These are phyloP conservation scores for Mastacembelus armatus DNA, from an alignment of 2,797 vertebrate genomes.

Conservation along the genomic window DNA sequence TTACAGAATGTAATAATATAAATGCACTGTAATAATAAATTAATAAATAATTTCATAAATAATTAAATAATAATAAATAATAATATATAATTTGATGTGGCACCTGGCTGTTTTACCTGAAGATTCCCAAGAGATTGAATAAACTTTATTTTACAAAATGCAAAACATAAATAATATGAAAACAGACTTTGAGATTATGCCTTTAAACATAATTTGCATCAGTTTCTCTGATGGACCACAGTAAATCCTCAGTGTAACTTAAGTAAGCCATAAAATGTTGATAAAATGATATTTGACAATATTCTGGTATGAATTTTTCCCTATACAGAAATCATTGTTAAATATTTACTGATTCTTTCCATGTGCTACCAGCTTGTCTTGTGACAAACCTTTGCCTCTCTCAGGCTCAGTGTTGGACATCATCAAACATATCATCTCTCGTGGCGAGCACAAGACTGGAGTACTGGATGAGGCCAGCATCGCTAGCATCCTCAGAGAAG, in stretches of 20 bases:
- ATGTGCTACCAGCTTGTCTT: not conserved
- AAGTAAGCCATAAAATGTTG: not conserved
- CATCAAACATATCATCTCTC: slow-evolving; percentile 94
- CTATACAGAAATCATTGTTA: not conserved
- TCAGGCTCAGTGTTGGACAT: slow-evolving; percentile 95
- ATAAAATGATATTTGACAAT: not conserved
- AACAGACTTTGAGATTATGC: too few species aligned
- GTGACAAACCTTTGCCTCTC: slow-evolving; percentile 35
- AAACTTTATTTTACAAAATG: too few species aligned
- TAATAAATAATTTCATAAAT: too few species aligned
- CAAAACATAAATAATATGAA: too few species aligned
- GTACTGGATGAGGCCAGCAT: slow-evolving; percentile 94
- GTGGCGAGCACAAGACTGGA: slow-evolving; percentile 93
- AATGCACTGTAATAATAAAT: too few species aligned
- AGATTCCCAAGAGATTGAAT: too few species aligned
- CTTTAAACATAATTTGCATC: too few species aligned
- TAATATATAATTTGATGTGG: too few species aligned
- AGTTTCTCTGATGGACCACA: not conserved
- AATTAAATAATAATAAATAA: too few species aligned
- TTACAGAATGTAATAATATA: too few species aligned
- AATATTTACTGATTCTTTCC: not conserved
- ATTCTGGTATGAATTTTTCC: not conserved
- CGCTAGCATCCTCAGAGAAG: slow-evolving; percentile 92
- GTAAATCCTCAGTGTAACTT: not conserved
- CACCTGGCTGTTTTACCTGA: too few species aligned